A percentile compares a stretch with the other conserved stretches of the same genome.
Evolutionary conservation across 2,888 invertebrate species (phyloP).

Genomic region (Limnephilus auricula): DNA sequence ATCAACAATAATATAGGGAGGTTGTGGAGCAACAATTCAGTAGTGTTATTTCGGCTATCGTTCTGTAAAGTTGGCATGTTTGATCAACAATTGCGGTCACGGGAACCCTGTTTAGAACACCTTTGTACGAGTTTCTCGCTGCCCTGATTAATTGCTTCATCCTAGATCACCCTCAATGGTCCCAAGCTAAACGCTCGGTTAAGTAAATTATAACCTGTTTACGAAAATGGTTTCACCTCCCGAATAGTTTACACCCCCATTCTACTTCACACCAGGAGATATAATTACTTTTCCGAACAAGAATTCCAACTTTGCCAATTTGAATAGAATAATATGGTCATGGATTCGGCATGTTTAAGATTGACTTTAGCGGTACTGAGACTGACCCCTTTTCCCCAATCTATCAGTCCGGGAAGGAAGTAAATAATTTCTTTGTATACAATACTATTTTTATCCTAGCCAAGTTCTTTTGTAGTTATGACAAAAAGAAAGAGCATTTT

Average conservation of each 20-base stretch:
- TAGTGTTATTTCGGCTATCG: neutral
- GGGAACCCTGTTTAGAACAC: conserved; percentile 6
- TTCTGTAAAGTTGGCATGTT: conserved; percentile 3
- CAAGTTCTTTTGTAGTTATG: neutral
- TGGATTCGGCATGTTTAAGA: neutral
- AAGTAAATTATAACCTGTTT: conserved; percentile 38
- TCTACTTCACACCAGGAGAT: neutral
- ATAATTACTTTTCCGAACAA: neutral
- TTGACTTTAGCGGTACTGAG: neutral
- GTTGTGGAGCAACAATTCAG: neutral
- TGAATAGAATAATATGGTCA: neutral
- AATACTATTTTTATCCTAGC: neutral
- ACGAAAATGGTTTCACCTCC: neutral
- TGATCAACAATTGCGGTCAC: conserved; percentile 34
- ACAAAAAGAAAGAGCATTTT: neutral
- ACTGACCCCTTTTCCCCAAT: neutral
- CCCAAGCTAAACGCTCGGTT: conserved; percentile 12
- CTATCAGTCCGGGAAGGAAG: neutral
- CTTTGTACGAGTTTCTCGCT: neutral
- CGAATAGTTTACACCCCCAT: conserved; percentile 5
- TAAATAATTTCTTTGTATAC: neutral
- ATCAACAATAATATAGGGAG: neutral
- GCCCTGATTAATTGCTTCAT: conserved; percentile 38
- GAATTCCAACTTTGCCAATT: neutral
- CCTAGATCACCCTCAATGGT: conserved; percentile 14